Percentiles rank a stretch among this genome's conserved stretches.
Evolutionary conservation across 2,888 invertebrate species (phyloP).

Genomic region (Cybosia mesomella): DNA sequence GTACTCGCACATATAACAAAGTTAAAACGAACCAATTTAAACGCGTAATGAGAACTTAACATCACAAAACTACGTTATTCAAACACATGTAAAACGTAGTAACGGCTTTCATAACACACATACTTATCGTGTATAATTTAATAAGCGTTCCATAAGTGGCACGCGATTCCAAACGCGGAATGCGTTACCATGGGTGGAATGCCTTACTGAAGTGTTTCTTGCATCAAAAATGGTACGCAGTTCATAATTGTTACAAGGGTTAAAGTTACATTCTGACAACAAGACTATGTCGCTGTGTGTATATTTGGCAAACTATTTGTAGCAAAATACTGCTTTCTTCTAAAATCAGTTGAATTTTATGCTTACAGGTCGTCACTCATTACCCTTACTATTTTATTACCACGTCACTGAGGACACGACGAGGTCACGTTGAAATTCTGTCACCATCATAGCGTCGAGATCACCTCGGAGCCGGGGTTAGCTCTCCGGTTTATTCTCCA

Average conservation of each 20-base stretch:
- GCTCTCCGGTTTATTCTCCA: too few relatives aligned
- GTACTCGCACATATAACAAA: conserved; percentile 5
- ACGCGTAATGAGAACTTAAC: neutral
- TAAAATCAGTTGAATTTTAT: neutral
- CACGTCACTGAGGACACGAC: too few relatives aligned
- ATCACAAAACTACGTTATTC: conserved; percentile 2
- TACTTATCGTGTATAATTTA: conserved; percentile 13
- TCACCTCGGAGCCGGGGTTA: too few relatives aligned
- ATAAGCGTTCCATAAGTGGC: conserved; percentile 3
- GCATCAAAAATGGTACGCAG: conserved; percentile 18
- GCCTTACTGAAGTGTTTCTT: conserved; percentile 7
- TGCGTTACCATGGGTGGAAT: conserved; percentile 7
- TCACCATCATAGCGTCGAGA: too few relatives aligned
- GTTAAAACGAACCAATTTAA: conserved; percentile 7
- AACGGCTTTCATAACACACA: conserved; percentile 20
- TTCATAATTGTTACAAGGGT: conserved; percentile 13
- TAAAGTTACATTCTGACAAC: conserved; percentile 9
- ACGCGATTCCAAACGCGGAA: neutral
- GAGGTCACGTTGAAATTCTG: too few relatives aligned
- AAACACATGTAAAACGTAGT: conserved; percentile 13
- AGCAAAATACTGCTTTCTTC: neutral
- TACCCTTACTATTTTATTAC: neutral
- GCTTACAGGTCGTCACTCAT: neutral
- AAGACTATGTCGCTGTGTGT: neutral
- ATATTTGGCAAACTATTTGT: conserved; percentile 14